A percentile compares a stretch with the other conserved stretches of the same genome.
These are phyloP conservation scores for Drosophila stalkeri DNA, from an alignment of 2,888 invertebrate genomes.

Conservation along the genomic window DNA sequence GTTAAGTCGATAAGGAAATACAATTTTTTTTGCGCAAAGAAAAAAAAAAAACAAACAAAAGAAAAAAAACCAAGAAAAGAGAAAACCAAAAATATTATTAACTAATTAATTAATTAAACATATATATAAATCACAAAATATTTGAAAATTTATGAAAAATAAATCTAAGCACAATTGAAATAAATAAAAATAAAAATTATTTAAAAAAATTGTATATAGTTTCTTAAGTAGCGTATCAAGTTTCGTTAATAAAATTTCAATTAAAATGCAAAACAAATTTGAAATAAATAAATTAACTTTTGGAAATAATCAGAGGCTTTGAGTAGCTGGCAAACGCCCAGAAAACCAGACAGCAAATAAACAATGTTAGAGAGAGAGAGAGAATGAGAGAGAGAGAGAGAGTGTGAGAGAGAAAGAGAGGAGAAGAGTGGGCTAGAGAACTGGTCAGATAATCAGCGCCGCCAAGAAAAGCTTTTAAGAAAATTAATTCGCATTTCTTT, in stretches of 20 bases:
- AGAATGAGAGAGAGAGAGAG: not conserved
- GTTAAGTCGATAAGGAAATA: constrained; percentile 40
- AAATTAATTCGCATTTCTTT: constrained; percentile 75
- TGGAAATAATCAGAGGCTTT: constrained; percentile 3
- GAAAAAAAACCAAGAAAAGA: not conserved
- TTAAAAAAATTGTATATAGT: constrained; percentile 51
- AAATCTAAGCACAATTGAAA: constrained; percentile 62
- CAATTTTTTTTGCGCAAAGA: constrained; percentile 49
- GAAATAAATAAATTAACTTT: constrained; percentile 2
- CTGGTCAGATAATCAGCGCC: constrained; percentile 72
- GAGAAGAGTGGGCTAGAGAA: not conserved
- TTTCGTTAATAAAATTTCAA: constrained; percentile 76
- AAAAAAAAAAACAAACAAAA: not conserved
- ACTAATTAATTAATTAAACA: constrained; percentile 2
- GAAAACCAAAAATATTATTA: constrained; percentile 18
- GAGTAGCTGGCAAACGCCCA: constrained; percentile 2
- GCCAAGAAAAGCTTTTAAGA: constrained; percentile 80
- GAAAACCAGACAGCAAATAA: constrained; percentile 9
- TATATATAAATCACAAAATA: constrained; percentile 20
- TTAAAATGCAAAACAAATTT: constrained; percentile 39
- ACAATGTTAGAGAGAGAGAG: not conserved
- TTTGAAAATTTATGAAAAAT: constrained; percentile 72
- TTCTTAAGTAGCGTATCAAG: constrained; percentile 70
- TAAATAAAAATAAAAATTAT: not conserved
- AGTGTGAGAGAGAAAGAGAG: not conserved